Evolutionary conservation across 2,888 invertebrate species (phyloP), one percentile per base, ranked within the genome.

Genomic region (Oeneis ivallda): DNA sequence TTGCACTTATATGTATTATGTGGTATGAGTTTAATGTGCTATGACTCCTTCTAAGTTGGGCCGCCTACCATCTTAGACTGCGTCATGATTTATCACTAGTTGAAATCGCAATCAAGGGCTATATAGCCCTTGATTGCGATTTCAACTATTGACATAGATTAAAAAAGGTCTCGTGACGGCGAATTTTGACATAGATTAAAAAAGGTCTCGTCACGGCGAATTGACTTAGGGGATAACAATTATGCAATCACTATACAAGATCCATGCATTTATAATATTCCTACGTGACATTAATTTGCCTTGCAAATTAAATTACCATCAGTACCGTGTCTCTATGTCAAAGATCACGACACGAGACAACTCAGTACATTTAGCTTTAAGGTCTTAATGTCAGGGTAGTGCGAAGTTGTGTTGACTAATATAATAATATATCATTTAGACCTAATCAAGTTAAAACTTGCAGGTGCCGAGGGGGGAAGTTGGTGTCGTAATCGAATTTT

Each of bases 401-500:
- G 62, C 59, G 15, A 50, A 57, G 52, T 63, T 69, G 67, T 70
- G 72, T 70, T 65, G 34, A 64, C 63, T 72, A 69, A 71, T 70
- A 66, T 64, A 69, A 71, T 70, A 66, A 62, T 65, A 66, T 43
- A 15, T 61, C 43, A 53, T 61, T 61, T 61, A 52, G 39, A 41
- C 32, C 65, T 72, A 73, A 75, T 71, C 59, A 63, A 71, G 71
- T 75, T 71, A 72, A 67, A 70, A 72, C 69, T 70, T 70, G 54
- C 59, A 60, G 58, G 56, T 56, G 39, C 19, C 39, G 56, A 56
- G 17, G 19, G 39, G 50, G 54, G 66, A 70, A 65, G 70, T 71
- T 72, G 69, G 70, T 68, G 70, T 64, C 66, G 68, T 73, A 73
- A 75, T 74, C 67, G 63, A 72, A 70, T 75, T 75, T 70, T 34